Conservation (phyloP, 1,140 invertebrate genomes). For the Acyrthosiphon pisum region DNA sequence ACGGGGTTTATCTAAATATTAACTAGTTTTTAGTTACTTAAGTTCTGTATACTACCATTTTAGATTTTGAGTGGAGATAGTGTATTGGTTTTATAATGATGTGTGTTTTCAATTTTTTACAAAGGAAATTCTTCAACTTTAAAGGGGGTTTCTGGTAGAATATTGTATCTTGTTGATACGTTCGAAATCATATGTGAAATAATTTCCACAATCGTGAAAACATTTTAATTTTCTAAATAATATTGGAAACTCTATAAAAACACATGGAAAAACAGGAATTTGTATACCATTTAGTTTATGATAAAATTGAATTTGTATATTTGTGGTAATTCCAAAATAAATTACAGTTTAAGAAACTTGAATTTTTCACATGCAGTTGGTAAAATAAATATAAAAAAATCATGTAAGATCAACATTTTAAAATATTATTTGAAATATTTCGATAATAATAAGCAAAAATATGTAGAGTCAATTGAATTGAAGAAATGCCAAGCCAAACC, state of each 20-base stretch:
- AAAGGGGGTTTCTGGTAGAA: not conserved
- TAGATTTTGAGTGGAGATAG: not conserved
- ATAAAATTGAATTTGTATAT: too few relatives aligned
- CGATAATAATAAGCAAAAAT: not conserved
- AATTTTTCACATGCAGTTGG: too few relatives aligned
- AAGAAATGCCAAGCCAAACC: not conserved
- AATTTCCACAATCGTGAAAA: too few relatives aligned
- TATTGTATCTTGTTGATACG: not conserved
- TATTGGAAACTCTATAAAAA: too few relatives aligned
- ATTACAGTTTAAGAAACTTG: too few relatives aligned
- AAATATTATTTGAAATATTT: not conserved
- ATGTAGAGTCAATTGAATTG: not conserved
- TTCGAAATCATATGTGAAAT: too few relatives aligned
- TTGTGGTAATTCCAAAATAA: too few relatives aligned
- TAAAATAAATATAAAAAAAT: not conserved
- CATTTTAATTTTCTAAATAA: too few relatives aligned
- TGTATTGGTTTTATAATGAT: not conserved
- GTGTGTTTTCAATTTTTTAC: not conserved
- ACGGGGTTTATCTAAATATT: not conserved
- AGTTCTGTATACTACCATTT: not conserved
- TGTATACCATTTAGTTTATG: too few relatives aligned
- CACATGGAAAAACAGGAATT: too few relatives aligned
- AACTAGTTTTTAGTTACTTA: not conserved
- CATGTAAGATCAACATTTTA: not conserved
- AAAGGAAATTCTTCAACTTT: not conserved